Evolutionary conservation across 1,140 invertebrate species (phyloP), one percentile per base, ranked within the genome.

Genomic region (Phymastichus coffea): DNA sequence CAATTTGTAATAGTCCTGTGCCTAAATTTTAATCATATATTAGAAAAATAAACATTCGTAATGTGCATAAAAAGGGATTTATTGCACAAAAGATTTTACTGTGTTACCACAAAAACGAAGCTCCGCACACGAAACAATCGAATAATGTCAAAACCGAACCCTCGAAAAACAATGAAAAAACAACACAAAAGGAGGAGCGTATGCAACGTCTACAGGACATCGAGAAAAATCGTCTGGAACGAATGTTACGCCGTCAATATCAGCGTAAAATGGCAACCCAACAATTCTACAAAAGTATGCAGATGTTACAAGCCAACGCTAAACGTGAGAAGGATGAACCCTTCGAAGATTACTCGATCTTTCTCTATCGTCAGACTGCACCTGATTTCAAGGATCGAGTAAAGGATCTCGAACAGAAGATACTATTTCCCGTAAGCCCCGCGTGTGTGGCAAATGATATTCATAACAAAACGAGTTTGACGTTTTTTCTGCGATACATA

Each of bases 231-330:
- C 83, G 87, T 38, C 75, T 74, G 38, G 87, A 89, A 52, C 81
- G 86, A 54, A 83, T 85, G 75, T 83, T 81, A 71, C 84, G 83
- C 61, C 81, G 86, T 8, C 83, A 86, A 57, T 85, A 87, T 71
- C 83, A 87, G 65, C 80, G 87, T 57, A 84, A 86, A 71, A 82
- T 87, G 66, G 84, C 87, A 61, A 88, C 84, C 2, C 85, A 88
- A 67, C 87, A 88, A 57, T 89, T 90, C 75, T 82, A 88, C 69
- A 89, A 90, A 77, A 90, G 88, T 74, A 85, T 91, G 83, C 86
- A 87, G 71, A 88, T 91, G 84, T 77, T 91, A 61, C 85, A 88
- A 74, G 83, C 84, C 14, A 88, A 88, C 68, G 84, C 82, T 38
- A 83, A 80, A 63, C 74, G 77, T 61, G 80, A 83, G 47, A 81